Base-by-base conservation (phyloP, 2,888 invertebrate species). In the Drosophila ustulata region DNA sequence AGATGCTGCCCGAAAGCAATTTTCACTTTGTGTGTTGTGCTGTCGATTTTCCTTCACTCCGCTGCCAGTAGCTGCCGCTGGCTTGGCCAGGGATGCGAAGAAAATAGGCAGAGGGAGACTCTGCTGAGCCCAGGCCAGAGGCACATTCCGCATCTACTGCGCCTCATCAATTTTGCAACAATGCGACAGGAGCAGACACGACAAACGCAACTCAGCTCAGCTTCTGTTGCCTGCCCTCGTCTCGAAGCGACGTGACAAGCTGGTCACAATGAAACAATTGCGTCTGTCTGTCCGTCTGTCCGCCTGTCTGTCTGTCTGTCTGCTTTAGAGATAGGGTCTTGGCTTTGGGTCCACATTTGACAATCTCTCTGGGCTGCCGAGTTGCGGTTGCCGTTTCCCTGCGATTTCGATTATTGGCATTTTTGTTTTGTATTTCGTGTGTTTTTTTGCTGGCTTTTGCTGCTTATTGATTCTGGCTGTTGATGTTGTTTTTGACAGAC, bases 151-250 rank as follows among this genome's bases (percentile, higher is more conserved):
- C 72, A 80, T 78, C 78, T 69, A 78, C 80, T 80, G 77, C 78
- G 87, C 76, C 84, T 88, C 89, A 86, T 88, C 84, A 88, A 88
- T 84, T 76, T 72, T 78, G 84, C 87, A 88, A 88, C 84, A 88
- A 84, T 83, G 87, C 87, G 80, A 79, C 80, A 78, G 76, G 59
- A 86, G 77, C 67, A 84, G 79, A 78, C 69, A 78, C 59, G 39
- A 62, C 63, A 73, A 66, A 66, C 58, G 74, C 58, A 69, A 69
- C 25, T 28, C 37, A 37, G 37, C 37, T 37, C 37, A 46, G 47
- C 13, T 32, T 1, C 47, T 30, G 2, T 37, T 37, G 34, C 34
- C 39, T 58, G 53, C 56, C 56, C 76, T 25, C 11, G 30, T 11
- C 50, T 37, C 47, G 37, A 47, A 18, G 18, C 28, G 32, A 73